Percentiles rank a stretch among this genome's conserved stretches.
phyloP scores from a whole-genome alignment of 2,888 invertebrate species.

The Philonicus albiceps region DNA sequence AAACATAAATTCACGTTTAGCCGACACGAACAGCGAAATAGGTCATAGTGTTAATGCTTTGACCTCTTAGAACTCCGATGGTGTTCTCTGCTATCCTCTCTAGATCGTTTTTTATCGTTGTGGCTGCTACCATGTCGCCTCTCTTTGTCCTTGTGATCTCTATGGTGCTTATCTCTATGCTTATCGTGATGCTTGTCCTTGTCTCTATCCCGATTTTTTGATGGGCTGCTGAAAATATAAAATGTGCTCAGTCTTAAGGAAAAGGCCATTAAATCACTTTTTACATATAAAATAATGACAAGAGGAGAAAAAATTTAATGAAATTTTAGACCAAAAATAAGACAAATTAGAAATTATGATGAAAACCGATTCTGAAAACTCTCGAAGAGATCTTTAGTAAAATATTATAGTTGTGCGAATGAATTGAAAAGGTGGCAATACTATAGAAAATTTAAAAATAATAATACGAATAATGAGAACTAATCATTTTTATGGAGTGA shows the following conservation, averaged over 20 bases:
- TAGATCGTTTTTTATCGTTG: constrained; percentile 74
- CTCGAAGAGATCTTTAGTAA: neutral
- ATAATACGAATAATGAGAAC: neutral
- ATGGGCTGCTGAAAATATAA: constrained; percentile 52
- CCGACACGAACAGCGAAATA: neutral
- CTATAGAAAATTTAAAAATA: neutral
- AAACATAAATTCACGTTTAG: neutral
- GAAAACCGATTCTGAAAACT: neutral
- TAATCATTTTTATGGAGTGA: neutral
- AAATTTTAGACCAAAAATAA: neutral
- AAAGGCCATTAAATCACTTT: neutral
- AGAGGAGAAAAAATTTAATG: neutral
- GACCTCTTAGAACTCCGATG: constrained; percentile 75
- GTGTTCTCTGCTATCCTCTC: constrained; percentile 75
- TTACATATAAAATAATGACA: neutral
- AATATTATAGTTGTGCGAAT: neutral
- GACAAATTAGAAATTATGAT: neutral
- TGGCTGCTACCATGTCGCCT: constrained; percentile 53
- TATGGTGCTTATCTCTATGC: constrained; percentile 57
- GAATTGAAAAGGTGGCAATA: neutral
- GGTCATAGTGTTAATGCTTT: constrained; percentile 58
- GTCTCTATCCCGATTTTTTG: constrained; percentile 60
- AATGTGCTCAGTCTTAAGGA: neutral
- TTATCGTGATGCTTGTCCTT: constrained; percentile 62
- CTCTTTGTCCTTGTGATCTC: constrained; percentile 42